These are phyloP conservation scores for Thecocarcelia acutangulata DNA, from an alignment of 2,888 invertebrate genomes.

Conservation along the genomic window DNA sequence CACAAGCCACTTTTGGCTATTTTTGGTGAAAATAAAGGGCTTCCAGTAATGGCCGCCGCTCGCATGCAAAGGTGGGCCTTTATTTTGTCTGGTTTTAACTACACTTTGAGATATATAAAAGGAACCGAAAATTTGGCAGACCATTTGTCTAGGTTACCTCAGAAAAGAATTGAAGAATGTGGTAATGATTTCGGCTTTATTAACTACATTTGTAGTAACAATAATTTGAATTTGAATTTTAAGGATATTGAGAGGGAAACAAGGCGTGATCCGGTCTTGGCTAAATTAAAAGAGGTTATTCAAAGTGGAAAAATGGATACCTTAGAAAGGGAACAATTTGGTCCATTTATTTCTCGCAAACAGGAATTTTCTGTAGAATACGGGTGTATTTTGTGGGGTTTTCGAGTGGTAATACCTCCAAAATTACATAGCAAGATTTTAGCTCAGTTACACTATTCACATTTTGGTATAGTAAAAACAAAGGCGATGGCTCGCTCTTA, in stretches of 20 bases:
- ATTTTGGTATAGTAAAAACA: no score
- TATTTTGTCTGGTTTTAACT: constrained; percentile 56
- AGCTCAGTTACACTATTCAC: no score
- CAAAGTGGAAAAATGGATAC: no score
- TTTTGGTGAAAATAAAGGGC: constrained; percentile 38
- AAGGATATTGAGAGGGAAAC: neutral
- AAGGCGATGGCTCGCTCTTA: no score
- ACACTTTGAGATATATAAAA: constrained; percentile 8
- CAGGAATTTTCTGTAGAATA: no score
- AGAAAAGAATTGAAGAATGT: neutral
- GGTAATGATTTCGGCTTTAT: neutral
- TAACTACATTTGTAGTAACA: neutral
- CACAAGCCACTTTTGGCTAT: constrained; percentile 53
- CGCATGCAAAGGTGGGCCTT: constrained; percentile 44
- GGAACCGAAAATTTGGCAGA: neutral
- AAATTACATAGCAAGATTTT: no score
- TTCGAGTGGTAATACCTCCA: no score
- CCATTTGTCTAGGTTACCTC: constrained; percentile 3
- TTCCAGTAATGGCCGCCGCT: constrained; percentile 46
- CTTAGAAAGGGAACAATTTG: no score
- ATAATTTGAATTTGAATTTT: neutral
- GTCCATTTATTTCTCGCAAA: no score
- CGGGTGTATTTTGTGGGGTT: no score
- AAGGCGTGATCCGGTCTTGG: neutral
- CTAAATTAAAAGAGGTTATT: no score